Evolutionary conservation across 1,140 invertebrate genomes (phyloP).

Genomic region (Homalodisca vitripennis): DNA sequence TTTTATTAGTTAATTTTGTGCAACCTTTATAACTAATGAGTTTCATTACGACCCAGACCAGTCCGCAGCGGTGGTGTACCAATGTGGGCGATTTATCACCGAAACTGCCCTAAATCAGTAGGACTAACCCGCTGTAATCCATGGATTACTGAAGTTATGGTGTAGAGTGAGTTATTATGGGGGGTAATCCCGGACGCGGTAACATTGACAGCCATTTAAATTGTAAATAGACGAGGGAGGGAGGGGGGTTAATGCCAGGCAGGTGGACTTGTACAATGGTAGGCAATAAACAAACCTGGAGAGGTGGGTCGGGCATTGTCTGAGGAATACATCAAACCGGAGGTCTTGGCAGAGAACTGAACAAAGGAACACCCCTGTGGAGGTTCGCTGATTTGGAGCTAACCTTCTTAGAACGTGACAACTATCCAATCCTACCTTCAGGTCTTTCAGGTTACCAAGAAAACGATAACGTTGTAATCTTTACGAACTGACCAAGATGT

Average conservation of each 20-base stretch:
- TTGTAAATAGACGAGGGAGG: conserved; percentile 7
- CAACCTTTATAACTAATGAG: too few relatives aligned
- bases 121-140: neutral
- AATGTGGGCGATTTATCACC: too few relatives aligned
- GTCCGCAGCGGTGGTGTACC: too few relatives aligned
- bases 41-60: too few relatives aligned
- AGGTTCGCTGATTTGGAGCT: neutral
- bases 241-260: neutral
- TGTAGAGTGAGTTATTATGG: neutral
- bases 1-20: too few relatives aligned
- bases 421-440: neutral
- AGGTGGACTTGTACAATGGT: conserved; percentile 11
- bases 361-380: too few relatives aligned
- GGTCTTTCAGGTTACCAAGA: too few relatives aligned
- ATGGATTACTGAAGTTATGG: neutral
- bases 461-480: too few relatives aligned
- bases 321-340: neutral
- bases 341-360: neutral
- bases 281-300: neutral
- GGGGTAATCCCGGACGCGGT: neutral
- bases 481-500: too few relatives aligned
- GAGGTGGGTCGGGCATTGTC: neutral
- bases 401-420: neutral
- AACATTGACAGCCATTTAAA: conserved; percentile 12
- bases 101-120: too few relatives aligned